These are phyloP conservation scores for Rhizomys pruinosus DNA, from an alignment of 2,113 vertebrate genomes.

Conservation along the genomic window DNA sequence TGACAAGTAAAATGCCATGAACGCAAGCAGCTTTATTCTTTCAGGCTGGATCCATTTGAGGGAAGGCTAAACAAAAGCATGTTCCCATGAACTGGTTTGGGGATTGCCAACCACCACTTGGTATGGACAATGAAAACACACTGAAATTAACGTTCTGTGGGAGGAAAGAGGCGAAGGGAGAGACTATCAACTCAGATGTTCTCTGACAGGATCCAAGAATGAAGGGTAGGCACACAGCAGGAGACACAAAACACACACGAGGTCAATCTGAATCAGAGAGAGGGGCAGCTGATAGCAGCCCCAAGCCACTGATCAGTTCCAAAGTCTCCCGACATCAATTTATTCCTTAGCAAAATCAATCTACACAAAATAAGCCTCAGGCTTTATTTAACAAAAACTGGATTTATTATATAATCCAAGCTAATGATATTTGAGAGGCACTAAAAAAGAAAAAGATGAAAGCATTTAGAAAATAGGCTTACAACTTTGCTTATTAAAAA, in stretches of 20 bases:
- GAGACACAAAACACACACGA: not conserved
- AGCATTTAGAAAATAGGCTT: not conserved
- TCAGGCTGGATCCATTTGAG: accelerated
- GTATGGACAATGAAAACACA: not conserved
- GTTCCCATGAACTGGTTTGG: too few species aligned
- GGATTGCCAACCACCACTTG: not conserved
- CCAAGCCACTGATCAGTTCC: not conserved
- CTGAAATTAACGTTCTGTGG: too few species aligned
- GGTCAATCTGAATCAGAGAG: not conserved
- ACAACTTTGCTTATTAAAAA: not conserved
- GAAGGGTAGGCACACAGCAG: accelerated
- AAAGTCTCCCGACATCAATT: not conserved
- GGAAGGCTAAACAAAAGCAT: not conserved
- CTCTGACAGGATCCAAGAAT: not conserved
- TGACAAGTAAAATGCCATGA: too few species aligned
- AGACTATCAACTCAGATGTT: not conserved
- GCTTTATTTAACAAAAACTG: not conserved
- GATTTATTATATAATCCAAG: not conserved
- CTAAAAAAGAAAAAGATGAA: too few species aligned
- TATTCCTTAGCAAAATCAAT: not conserved
- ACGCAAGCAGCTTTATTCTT: not conserved
- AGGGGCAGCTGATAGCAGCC: too few species aligned
- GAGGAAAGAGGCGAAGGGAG: too few species aligned
- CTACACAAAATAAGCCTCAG: not conserved
- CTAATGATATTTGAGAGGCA: not conserved